Percentiles rank a stretch among this genome's conserved stretches.
Conservation (phyloP, 2,797 vertebrate species). For the Pterois miles region DNA sequence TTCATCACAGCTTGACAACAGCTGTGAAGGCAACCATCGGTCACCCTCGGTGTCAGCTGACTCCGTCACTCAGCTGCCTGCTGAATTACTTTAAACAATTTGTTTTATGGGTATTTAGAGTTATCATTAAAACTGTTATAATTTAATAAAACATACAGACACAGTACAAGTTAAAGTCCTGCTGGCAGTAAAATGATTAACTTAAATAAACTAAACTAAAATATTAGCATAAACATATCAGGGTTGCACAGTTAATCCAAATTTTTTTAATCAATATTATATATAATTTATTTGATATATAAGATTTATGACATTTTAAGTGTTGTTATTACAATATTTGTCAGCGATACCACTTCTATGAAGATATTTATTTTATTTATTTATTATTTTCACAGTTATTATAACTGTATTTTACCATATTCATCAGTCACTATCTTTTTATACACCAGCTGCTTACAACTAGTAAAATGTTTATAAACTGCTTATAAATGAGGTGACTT, state of each 20-base stretch:
- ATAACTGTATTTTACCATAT: background rate
- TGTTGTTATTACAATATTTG: background rate
- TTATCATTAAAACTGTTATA: background rate
- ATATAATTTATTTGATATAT: too few relatives aligned
- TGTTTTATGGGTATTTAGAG: constrained; percentile 10
- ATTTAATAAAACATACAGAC: too few relatives aligned
- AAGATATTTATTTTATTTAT: background rate
- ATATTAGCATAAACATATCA: too few relatives aligned
- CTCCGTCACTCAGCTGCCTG: constrained; percentile 15
- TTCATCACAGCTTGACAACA: constrained; percentile 78
- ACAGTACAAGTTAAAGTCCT: background rate
- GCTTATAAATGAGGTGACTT: background rate
- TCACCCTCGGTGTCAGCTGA: constrained; percentile 52
- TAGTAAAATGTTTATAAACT: background rate
- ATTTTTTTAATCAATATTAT: too few relatives aligned
- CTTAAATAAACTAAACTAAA: background rate
- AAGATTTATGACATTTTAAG: too few relatives aligned
- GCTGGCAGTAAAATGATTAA: background rate
- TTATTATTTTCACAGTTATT: background rate
- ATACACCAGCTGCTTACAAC: background rate
- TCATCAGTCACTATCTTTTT: background rate
- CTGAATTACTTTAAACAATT: constrained; percentile 4
- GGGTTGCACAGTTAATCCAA: too few relatives aligned
- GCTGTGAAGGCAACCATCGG: constrained; percentile 62
- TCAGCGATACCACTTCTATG: background rate